phyloP scores from a whole-genome alignment of 1,140 invertebrate species.

The Drosophila serrata region DNA sequence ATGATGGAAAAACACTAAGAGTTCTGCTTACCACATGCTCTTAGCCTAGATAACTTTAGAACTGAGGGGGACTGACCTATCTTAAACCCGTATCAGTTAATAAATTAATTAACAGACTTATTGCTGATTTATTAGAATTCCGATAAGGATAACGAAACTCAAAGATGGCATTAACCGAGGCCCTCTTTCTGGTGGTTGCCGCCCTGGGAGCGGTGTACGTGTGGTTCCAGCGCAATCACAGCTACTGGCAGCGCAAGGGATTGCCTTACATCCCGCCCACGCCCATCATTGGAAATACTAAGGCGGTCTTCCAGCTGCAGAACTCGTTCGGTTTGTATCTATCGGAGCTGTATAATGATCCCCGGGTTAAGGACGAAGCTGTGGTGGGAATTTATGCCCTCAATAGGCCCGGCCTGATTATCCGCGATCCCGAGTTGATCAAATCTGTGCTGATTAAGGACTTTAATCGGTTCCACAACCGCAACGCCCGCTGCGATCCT shows the following conservation, averaged over 20 bases:
- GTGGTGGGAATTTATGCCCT: slow-evolving; percentile 85
- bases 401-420: slow-evolving; percentile 85
- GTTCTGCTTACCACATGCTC: background rate
- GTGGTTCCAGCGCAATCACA: slow-evolving; percentile 70
- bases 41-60: background rate
- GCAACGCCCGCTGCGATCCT: slow-evolving; percentile 60
- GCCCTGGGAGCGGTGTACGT: slow-evolving; percentile 52
- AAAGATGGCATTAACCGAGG: slow-evolving; percentile 60
- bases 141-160: background rate
- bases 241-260: slow-evolving; percentile 78
- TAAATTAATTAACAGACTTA: background rate
- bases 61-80: background rate
- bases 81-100: background rate
- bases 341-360: slow-evolving; percentile 67
- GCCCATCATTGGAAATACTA: slow-evolving; percentile 71
- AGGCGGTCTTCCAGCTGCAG: slow-evolving; percentile 51
- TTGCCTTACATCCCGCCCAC: slow-evolving; percentile 67
- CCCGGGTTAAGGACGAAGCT: slow-evolving; percentile 61
- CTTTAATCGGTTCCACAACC: slow-evolving; percentile 81
- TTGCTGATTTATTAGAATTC: too few relatives aligned
- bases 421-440: slow-evolving; percentile 86
- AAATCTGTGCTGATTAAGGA: slow-evolving; percentile 86
- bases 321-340: slow-evolving; percentile 66
- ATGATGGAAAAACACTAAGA: background rate
- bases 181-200: slow-evolving; percentile 52